Conservation (phyloP, 2,797 vertebrate genomes). For the Fistularia tabacaria region DNA sequence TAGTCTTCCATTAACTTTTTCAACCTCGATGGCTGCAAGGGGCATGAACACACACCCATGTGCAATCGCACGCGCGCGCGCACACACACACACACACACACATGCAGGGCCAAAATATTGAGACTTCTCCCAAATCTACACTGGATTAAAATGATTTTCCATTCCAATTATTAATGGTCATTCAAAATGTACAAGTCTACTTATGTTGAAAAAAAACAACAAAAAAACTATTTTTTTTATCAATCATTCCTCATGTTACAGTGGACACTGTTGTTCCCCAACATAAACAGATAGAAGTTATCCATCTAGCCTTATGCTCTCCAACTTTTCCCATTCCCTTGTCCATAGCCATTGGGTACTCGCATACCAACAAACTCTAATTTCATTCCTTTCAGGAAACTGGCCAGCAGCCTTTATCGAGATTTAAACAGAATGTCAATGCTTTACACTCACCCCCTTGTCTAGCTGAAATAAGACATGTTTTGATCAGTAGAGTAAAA, state of each 20-base stretch:
- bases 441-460: conserved; percentile 24
- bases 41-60: conserved; percentile 24
- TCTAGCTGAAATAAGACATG: conserved; percentile 49
- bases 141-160: background rate
- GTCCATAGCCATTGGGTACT: background rate
- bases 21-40: conserved; percentile 72
- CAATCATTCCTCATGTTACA: too few species aligned
- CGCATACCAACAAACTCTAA: conserved; percentile 11
- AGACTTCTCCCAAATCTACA: conserved; percentile 19
- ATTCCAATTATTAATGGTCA: too few species aligned
- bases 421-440: conserved; percentile 42
- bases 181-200: too few species aligned
- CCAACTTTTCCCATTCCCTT: background rate
- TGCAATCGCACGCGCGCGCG: conserved; percentile 7
- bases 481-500: conserved; percentile 57
- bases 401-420: conserved; percentile 30
- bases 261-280: too few species aligned
- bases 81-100: conserved; percentile 6
- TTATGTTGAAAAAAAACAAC: too few species aligned
- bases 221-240: too few species aligned
- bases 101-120: conserved; percentile 23
- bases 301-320: too few species aligned
- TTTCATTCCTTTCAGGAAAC: conserved; percentile 11
- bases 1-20: conserved; percentile 78
- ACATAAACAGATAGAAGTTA: too few species aligned